Evolutionary conservation across 2,888 invertebrate species (phyloP).

Genomic region (Nemotelus pantherinus): DNA sequence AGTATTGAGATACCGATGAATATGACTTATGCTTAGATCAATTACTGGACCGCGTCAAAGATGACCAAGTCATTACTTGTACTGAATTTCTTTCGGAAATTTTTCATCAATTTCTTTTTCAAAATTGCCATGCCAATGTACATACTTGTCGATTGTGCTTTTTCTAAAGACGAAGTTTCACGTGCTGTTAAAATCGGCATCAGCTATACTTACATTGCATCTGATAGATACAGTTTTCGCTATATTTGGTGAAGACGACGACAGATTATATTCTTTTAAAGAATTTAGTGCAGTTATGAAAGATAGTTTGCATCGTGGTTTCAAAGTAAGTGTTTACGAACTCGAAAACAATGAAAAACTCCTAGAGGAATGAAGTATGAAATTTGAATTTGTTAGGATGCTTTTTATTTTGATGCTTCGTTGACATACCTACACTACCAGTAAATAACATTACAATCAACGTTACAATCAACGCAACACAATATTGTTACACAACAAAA

Average conservation of each 20-base stretch:
- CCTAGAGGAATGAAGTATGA: conserved; percentile 59
- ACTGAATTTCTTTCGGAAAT: conserved; percentile 96
- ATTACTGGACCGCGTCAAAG: conserved; percentile 81
- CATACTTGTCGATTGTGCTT: conserved; percentile 93
- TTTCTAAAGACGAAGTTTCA: conserved; percentile 97
- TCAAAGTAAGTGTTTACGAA: conserved; percentile 75
- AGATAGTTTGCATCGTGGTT: conserved; percentile 93
- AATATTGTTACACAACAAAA: too few relatives aligned
- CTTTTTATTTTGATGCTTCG: too few relatives aligned
- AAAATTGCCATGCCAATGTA: conserved; percentile 98
- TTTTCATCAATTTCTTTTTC: conserved; percentile 96
- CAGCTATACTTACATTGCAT: conserved; percentile 84
- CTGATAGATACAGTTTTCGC: conserved; percentile 95
- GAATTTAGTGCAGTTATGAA: conserved; percentile 99
- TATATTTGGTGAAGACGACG: conserved; percentile 97
- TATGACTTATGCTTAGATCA: conserved; percentile 93
- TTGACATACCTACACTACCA: conserved; percentile 61
- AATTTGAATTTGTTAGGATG: conserved; percentile 56
- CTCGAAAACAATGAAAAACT: conserved; percentile 62
- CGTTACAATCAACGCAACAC: too few relatives aligned
- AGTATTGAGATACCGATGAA: conserved; percentile 87
- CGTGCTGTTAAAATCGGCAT: conserved; percentile 96
- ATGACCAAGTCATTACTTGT: conserved; percentile 87
- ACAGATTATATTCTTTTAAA: conserved; percentile 93
- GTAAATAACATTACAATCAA: too few relatives aligned